phyloP scores from a whole-genome alignment of 2,888 invertebrate species.

The Cantharis nigra region DNA sequence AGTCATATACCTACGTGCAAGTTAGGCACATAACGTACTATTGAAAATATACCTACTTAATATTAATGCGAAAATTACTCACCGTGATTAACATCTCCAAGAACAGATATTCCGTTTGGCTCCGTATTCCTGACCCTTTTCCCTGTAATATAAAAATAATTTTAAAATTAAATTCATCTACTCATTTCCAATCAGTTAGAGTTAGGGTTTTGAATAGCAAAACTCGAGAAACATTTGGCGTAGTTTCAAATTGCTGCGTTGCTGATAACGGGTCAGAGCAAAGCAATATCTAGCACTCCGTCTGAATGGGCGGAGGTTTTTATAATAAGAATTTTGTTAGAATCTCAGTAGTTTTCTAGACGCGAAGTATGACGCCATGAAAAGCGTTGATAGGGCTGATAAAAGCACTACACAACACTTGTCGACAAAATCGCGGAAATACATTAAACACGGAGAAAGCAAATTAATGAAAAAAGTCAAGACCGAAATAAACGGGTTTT shows the following conservation, averaged over 20 bases:
- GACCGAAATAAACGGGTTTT: background rate
- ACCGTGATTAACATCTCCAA: constrained; percentile 57
- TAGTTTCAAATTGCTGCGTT: constrained; percentile 43
- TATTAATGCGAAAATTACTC: constrained; percentile 49
- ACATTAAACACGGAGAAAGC: constrained; percentile 21
- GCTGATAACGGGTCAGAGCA: constrained; percentile 36
- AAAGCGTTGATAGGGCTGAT: constrained; percentile 38
- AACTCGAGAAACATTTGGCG: constrained; percentile 41
- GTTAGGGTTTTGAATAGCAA: constrained; percentile 31
- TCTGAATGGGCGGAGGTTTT: constrained; percentile 38
- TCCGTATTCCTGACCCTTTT: constrained; percentile 54
- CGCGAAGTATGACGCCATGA: constrained; percentile 29
- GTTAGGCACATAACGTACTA: constrained; percentile 22
- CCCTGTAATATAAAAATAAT: constrained; percentile 47
- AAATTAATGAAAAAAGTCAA: constrained; percentile 12
- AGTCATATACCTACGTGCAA: constrained; percentile 38
- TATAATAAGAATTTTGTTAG: constrained; percentile 42
- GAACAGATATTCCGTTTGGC: constrained; percentile 54
- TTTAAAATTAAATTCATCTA: constrained; percentile 29
- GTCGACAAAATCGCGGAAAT: constrained; percentile 37
- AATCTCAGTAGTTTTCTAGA: constrained; percentile 35
- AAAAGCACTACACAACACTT: constrained; percentile 36
- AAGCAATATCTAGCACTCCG: constrained; percentile 38
- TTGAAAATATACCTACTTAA: constrained; percentile 32
- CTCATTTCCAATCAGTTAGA: constrained; percentile 39